Conservation (phyloP, 2,888 invertebrate species). For the Mallateleia sp. region DNA sequence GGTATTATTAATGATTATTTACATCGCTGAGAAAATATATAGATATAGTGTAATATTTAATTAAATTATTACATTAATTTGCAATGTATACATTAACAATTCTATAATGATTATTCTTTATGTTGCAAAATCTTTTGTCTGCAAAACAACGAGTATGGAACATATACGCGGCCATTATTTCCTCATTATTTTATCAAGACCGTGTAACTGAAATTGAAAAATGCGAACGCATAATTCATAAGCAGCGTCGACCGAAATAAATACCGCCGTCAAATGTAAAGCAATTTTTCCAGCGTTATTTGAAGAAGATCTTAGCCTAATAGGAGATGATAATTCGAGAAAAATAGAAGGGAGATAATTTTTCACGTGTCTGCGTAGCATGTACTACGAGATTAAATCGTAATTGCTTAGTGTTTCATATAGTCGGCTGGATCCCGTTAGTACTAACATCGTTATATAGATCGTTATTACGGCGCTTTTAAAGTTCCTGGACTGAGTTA, state of each 20-base stretch:
- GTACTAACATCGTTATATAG: slow-evolving; percentile 74
- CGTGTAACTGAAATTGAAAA: slow-evolving; percentile 10
- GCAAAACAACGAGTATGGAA: too few relatives aligned
- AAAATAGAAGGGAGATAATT: slow-evolving; percentile 72
- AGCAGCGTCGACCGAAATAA: not conserved
- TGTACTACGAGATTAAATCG: slow-evolving; percentile 76
- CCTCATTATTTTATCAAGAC: too few relatives aligned
- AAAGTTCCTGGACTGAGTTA: slow-evolving; percentile 69
- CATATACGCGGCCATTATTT: too few relatives aligned
- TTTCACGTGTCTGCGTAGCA: slow-evolving; percentile 74
- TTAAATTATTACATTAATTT: too few relatives aligned
- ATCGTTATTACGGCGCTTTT: slow-evolving; percentile 75
- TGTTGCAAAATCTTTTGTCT: too few relatives aligned
- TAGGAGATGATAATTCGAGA: slow-evolving; percentile 66
- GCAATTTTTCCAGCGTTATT: slow-evolving; percentile 32
- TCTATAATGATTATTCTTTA: too few relatives aligned
- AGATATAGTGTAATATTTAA: too few relatives aligned
- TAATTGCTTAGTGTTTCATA: slow-evolving; percentile 75
- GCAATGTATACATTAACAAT: too few relatives aligned
- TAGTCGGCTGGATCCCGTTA: slow-evolving; percentile 70
- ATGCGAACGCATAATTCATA: not conserved
- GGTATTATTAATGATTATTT: too few relatives aligned
- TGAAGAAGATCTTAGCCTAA: slow-evolving; percentile 48
- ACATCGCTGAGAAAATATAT: too few relatives aligned
- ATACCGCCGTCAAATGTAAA: not conserved